Base-by-base conservation (phyloP, 2,113 vertebrate species). In the Oplegnathus fasciatus region DNA sequence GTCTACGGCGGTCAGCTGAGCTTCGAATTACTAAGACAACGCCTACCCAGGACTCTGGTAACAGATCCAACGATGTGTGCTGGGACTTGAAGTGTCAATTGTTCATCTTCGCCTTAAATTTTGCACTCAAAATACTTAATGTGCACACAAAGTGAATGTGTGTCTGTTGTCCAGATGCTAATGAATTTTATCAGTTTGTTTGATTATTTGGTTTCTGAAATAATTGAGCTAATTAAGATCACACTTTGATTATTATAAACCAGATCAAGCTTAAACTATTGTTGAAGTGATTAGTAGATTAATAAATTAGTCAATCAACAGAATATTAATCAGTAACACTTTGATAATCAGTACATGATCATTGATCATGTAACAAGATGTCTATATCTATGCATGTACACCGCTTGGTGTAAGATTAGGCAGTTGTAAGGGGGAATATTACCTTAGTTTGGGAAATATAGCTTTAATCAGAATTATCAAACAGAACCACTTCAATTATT, bases 41-140 rank as follows among this genome's bases (percentile, higher is more conserved):
- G 7, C n/a, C 55, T 50, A 0, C 50, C 57, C n/a, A 61, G 20
- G 69, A 50, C 57, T 28, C 62, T 84, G 78, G 87, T 89, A 86
- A 80, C 34, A 1, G 18, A 57, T n/a, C 32, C n/a, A 14, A 0
- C 11, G 20, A 10, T 40, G 61, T 67, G 75, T 74, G 54, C 32
- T 67, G 17, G 1, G 18, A 61, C 6, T 5, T 46, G 9, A 40
- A 50, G 7, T 34, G 37, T 75, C 13, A n/a, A 18, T 8, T 18
- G 10, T 62, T 44, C 46, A 44, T 44, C 22, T 18, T 26, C 10
- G 0, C 26, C 14, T 61, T 50, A 46, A 30, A n/a, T 13, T 37
- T 52, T 52, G 4, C 32, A 24, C 18, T 20, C 14, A 42, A 24
- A 52, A 32, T 24, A 69, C 46, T 32, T 10, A 1, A 26, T 67